Evolutionary conservation across 1,140 invertebrate genomes (phyloP).

Genomic region (Neoseiulus cucumeris): DNA sequence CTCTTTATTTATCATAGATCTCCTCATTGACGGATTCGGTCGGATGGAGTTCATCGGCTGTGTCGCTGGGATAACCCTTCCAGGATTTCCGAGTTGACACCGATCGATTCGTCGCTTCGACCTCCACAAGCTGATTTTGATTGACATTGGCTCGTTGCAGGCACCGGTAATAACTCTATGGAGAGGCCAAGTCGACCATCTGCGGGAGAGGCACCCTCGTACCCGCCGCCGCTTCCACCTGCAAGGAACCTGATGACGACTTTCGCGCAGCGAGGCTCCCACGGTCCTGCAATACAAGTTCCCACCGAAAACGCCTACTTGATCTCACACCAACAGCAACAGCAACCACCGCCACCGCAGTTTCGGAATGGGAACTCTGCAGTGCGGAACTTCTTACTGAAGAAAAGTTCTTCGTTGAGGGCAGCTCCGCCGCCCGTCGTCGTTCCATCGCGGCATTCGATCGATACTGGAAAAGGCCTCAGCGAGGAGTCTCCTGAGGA

Average conservation of each 20-base stretch:
- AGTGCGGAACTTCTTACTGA: neutral
- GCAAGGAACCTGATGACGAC: constrained; percentile 5
- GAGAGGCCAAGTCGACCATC: neutral
- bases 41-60: too few species aligned
- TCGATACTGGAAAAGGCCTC: neutral
- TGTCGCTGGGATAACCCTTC: too few species aligned
- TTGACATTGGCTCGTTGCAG: too few species aligned
- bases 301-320: neutral
- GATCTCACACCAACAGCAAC: constrained; percentile 7
- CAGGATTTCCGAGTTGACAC: too few species aligned
- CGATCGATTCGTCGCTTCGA: too few species aligned
- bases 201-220: neutral
- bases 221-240: constrained; percentile 2
- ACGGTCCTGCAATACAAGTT: neutral
- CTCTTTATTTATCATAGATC: too few species aligned
- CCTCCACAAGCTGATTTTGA: too few species aligned
- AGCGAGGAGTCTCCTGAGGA: constrained; percentile 16
- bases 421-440: neutral
- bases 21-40: too few species aligned
- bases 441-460: neutral
- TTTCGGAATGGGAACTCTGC: neutral
- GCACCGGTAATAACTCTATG: constrained; percentile 1
- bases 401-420: neutral
- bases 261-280: neutral
- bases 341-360: neutral